Percentiles rank a stretch among this genome's conserved stretches.
phyloP scores from a whole-genome alignment of 1,140 invertebrate genomes.

The Pectinophora gossypiella region DNA sequence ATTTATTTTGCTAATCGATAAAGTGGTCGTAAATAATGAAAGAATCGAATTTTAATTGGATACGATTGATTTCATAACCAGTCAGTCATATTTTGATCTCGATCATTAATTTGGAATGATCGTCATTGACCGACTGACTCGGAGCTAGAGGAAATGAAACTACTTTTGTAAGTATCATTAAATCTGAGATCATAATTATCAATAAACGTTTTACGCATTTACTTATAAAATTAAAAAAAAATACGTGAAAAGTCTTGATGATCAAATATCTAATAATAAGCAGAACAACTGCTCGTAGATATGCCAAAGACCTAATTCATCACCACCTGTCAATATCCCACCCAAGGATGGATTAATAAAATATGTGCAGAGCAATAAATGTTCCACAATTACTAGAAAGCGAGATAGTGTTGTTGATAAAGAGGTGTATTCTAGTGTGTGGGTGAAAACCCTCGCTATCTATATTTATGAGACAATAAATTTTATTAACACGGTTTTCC shows the following conservation, averaged over 20 bases:
- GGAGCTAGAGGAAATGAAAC: no score
- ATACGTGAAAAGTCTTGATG: no score
- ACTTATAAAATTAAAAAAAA: no score
- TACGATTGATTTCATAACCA: not conserved
- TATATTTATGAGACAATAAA: conserved; percentile 24
- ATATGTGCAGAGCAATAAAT: not conserved
- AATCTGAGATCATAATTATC: no score
- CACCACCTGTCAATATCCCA: not conserved
- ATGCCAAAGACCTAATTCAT: not conserved
- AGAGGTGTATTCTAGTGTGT: conserved; percentile 6
- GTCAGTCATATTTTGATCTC: no score
- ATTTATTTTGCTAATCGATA: conserved; percentile 3
- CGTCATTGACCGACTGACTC: no score
- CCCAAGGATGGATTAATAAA: not conserved
- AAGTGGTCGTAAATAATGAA: not conserved
- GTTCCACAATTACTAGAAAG: conserved; percentile 18
- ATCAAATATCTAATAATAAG: no score
- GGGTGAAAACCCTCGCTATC: conserved; percentile 11
- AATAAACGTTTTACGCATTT: no score
- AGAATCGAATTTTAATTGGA: not conserved
- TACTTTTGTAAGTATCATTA: no score
- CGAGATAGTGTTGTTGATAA: conserved; percentile 22
- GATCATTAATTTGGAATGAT: not conserved
- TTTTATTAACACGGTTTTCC: conserved; percentile 12
- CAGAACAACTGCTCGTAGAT: not conserved